Percentiles rank a stretch among this genome's conserved stretches.
phyloP scores from a whole-genome alignment of 2,797 vertebrate genomes.

The Halcyon chelicuti region DNA sequence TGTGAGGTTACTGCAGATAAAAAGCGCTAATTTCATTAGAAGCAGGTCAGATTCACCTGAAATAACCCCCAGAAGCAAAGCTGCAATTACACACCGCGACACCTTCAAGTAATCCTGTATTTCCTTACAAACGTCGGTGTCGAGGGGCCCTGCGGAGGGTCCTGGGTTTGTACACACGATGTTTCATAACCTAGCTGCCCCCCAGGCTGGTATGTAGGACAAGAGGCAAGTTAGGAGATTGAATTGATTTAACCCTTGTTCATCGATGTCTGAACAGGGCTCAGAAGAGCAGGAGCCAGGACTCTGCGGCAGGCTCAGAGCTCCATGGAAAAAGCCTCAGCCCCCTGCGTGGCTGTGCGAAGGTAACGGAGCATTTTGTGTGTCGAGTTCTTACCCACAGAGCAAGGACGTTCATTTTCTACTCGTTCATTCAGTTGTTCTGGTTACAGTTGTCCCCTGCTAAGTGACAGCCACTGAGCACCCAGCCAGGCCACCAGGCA shows the following conservation, averaged over 20 bases:
- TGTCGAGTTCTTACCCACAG: background rate
- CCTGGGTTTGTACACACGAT: background rate
- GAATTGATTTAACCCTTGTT: background rate
- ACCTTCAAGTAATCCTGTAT: background rate
- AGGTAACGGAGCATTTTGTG: background rate
- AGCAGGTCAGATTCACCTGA: slow-evolving; percentile 65
- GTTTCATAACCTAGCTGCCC: background rate
- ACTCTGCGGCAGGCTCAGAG: background rate
- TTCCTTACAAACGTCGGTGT: background rate
- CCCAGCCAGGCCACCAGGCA: background rate
- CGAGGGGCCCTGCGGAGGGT: background rate
- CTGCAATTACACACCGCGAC: background rate
- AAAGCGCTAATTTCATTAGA: slow-evolving; percentile 59
- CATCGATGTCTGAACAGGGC: slow-evolving; percentile 5
- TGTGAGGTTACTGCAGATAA: slow-evolving; percentile 24
- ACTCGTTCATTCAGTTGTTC: background rate
- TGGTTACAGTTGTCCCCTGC: background rate
- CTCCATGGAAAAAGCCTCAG: background rate
- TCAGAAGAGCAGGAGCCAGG: slow-evolving; percentile 19
- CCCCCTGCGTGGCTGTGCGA: background rate
- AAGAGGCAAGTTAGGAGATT: background rate
- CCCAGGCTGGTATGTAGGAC: background rate
- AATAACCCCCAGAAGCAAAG: slow-evolving; percentile 32
- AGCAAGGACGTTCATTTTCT: background rate
- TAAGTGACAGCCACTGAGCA: background rate